phyloP scores from a whole-genome alignment of 2,797 vertebrate genomes.

The Acanthurus lineatus region DNA sequence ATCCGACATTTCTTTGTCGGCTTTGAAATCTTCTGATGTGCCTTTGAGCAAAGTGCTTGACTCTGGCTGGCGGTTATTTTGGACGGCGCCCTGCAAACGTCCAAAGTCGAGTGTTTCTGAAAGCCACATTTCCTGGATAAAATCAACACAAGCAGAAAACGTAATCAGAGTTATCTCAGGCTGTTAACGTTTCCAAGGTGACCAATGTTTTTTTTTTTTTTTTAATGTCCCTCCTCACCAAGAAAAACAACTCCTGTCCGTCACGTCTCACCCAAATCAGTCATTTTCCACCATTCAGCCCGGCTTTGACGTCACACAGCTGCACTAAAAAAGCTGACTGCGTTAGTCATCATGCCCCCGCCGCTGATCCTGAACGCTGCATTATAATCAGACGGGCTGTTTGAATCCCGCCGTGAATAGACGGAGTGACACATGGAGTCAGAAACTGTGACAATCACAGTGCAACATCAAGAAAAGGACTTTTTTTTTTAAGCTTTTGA shows the following conservation, averaged over 20 bases:
- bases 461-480: too few species aligned
- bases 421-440: neutral
- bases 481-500: too few species aligned
- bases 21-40: slow-evolving; percentile 10
- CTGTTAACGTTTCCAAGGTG: slow-evolving; percentile 36
- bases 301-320: slow-evolving; percentile 27
- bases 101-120: neutral
- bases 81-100: neutral
- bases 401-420: slow-evolving; percentile 2
- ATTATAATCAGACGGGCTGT: slow-evolving; percentile 41
- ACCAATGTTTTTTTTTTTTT: neutral
- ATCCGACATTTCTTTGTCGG: neutral
- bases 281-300: slow-evolving; percentile 16
- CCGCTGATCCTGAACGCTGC: slow-evolving; percentile 20
- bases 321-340: neutral
- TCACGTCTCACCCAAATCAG: slow-evolving; percentile 14
- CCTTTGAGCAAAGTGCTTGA: slow-evolving; percentile 14
- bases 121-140: neutral
- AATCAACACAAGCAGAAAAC: slow-evolving; percentile 1
- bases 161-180: slow-evolving; percentile 12
- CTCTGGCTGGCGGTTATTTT: neutral
- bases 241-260: slow-evolving; percentile 15
- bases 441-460: neutral
- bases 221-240: neutral
- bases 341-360: slow-evolving; percentile 32